Conservation (phyloP, 2,797 vertebrate genomes). For the Atherinosoma microstoma region DNA sequence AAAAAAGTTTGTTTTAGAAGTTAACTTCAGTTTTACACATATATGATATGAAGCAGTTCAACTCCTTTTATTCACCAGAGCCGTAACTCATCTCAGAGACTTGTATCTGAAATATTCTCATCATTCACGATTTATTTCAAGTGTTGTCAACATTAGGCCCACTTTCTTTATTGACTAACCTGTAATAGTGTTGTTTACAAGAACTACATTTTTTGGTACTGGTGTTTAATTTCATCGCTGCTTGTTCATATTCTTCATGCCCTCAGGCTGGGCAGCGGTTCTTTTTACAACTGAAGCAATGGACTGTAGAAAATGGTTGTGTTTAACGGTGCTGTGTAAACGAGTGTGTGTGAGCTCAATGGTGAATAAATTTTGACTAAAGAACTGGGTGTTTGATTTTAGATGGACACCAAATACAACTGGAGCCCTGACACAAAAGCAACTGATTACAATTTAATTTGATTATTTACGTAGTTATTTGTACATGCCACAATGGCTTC, state of each 20-base stretch:
- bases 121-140: conserved; percentile 28
- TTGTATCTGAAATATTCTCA: conserved; percentile 14
- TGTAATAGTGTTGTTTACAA: conserved; percentile 28
- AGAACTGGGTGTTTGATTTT: not conserved
- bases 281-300: conserved; percentile 12
- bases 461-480: not conserved
- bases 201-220: conserved; percentile 11
- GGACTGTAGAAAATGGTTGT: conserved; percentile 9
- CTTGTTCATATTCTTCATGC: conserved; percentile 32
- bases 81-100: conserved; percentile 13
- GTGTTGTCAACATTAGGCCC: conserved; percentile 10
- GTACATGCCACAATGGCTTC: not conserved
- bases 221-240: conserved; percentile 51
- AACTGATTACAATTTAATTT: not conserved
- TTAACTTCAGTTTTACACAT: no score
- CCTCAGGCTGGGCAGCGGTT: conserved; percentile 7
- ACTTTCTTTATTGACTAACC: conserved; percentile 26
- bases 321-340: conserved; percentile 5
- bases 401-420: not conserved
- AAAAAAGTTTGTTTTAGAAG: not conserved
- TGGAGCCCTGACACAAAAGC: not conserved
- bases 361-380: not conserved
- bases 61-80: not conserved
- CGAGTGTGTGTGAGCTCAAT: conserved; percentile 5
- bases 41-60: not conserved